Evolutionary conservation across 2,797 vertebrate species (phyloP).

Genomic region (Hippoglossus hippoglossus): DNA sequence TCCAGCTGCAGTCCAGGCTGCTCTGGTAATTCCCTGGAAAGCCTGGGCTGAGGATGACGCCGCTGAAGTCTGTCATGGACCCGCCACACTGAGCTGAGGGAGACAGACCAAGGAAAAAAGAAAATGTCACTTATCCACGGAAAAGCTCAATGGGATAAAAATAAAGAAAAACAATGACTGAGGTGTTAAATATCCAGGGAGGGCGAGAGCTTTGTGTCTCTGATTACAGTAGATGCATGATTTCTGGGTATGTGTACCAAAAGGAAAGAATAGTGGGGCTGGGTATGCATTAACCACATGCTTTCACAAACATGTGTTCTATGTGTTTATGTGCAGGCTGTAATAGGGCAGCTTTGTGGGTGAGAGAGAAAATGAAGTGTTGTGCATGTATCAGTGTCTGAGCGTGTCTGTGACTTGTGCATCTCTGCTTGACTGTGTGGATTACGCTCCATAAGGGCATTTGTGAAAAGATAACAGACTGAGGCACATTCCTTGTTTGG

Average conservation of each 20-base stretch:
- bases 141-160: slow-evolving; percentile 44
- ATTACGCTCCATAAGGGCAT: slow-evolving; percentile 35
- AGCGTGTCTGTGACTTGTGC: slow-evolving; percentile 27
- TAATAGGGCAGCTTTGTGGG: slow-evolving; percentile 7
- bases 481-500: slow-evolving; percentile 36
- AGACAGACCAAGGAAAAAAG: slow-evolving; percentile 70
- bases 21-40: slow-evolving; percentile 98
- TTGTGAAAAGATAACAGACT: slow-evolving; percentile 42
- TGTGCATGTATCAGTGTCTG: slow-evolving; percentile 17
- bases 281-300: slow-evolving; percentile 1
- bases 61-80: slow-evolving; percentile 91
- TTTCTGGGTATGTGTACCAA: neutral
- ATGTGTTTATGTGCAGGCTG: slow-evolving; percentile 6
- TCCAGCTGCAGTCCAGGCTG: slow-evolving; percentile 97
- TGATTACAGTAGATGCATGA: neutral
- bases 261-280: neutral
- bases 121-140: slow-evolving; percentile 62
- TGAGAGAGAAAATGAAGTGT: slow-evolving; percentile 16
- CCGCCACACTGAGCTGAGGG: slow-evolving; percentile 93
- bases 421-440: slow-evolving; percentile 36
- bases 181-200: slow-evolving; percentile 11
- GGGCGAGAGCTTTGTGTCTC: slow-evolving; percentile 26
- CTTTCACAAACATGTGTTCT: slow-evolving; percentile 2
- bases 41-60: slow-evolving; percentile 96
- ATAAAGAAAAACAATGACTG: slow-evolving; percentile 43